Percentiles rank a stretch among this genome's conserved stretches.
Conservation (phyloP, 2,113 vertebrate genomes). For the Hyperoodon ampullatus region DNA sequence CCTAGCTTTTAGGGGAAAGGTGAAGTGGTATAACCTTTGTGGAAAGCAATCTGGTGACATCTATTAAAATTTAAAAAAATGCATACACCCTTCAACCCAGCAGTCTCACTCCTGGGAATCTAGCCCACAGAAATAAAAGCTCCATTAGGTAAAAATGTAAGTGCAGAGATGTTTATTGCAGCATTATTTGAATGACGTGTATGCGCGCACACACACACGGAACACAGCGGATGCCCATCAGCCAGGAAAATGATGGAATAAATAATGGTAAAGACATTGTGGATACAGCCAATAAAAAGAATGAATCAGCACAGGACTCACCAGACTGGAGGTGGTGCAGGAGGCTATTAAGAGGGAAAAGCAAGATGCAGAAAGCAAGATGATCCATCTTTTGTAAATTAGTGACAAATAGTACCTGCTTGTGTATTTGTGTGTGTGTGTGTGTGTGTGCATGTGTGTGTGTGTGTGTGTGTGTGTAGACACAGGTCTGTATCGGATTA, state of each 20-base stretch:
- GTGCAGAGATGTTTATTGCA: neutral
- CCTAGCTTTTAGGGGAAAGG: neutral
- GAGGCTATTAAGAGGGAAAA: neutral
- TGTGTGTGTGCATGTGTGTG: accelerated
- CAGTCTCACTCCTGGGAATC: neutral
- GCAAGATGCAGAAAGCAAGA: neutral
- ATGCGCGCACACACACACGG: accelerated
- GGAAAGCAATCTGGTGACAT: neutral
- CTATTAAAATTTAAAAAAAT: neutral
- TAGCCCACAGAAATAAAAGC: neutral
- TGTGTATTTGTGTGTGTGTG: neutral
- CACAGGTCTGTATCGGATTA: accelerated
- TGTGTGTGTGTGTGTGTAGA: neutral
- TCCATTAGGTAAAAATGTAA: neutral
- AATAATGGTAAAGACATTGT: accelerated
- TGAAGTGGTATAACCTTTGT: neutral
- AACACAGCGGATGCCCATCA: accelerated
- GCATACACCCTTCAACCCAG: neutral
- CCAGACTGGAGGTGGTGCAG: neutral
- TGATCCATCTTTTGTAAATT: neutral
- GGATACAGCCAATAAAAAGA: neutral
- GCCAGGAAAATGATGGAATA: neutral
- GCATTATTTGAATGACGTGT: neutral
- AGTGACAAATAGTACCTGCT: neutral
- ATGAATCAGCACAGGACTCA: neutral